Percentiles rank a stretch among this genome's conserved stretches.
phyloP scores from a whole-genome alignment of 2,113 vertebrate species.

The Neolamprologus falcicula region DNA sequence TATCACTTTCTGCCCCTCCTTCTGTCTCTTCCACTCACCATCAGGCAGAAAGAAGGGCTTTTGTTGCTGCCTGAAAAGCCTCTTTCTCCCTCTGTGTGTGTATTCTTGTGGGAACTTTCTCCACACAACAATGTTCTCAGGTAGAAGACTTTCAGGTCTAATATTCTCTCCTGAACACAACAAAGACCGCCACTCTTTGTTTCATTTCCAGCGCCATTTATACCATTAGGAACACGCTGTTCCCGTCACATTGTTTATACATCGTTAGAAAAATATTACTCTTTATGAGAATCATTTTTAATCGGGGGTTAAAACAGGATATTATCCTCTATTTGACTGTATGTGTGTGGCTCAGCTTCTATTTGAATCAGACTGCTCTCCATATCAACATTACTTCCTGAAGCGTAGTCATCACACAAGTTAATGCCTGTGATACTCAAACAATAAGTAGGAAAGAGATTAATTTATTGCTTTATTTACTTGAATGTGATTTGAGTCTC shows the following conservation, averaged over 20 bases:
- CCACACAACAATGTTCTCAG: slow-evolving; percentile 33
- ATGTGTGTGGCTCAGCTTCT: neutral
- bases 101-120: slow-evolving; percentile 44
- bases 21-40: slow-evolving; percentile 7
- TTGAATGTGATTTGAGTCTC: neutral
- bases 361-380: neutral
- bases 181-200: neutral
- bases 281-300: slow-evolving; percentile 5
- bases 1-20: slow-evolving; percentile 9
- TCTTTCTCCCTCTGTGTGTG: slow-evolving; percentile 20
- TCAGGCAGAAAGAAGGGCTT: slow-evolving; percentile 40
- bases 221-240: neutral
- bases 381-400: neutral
- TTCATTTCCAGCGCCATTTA: neutral
- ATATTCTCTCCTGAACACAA: neutral
- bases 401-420: neutral
- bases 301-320: neutral
- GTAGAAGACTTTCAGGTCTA: slow-evolving; percentile 43
- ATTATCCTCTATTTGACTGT: neutral
- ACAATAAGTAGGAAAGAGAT: neutral
- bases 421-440: too few relatives aligned
- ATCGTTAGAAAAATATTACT: neutral
- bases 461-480: neutral
- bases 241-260: neutral
- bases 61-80: slow-evolving; percentile 57